phyloP scores from a whole-genome alignment of 2,888 invertebrate species.

The Calliphora vomitoria region DNA sequence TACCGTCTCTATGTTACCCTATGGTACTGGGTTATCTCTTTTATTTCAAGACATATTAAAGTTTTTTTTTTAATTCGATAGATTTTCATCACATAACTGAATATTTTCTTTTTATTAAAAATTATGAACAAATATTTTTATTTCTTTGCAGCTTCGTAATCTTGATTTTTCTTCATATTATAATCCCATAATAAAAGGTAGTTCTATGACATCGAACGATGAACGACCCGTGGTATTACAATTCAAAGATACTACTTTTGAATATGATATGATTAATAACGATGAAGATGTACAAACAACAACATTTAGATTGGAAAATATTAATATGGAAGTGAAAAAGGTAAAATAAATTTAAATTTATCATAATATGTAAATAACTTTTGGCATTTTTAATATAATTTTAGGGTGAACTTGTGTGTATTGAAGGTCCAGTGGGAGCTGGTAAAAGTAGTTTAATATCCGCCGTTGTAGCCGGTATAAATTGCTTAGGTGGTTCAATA shows the following conservation, averaged over 20 bases:
- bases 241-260: constrained; percentile 87
- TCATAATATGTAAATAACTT: neutral
- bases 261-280: constrained; percentile 76
- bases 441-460: constrained; percentile 95
- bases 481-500: constrained; percentile 89
- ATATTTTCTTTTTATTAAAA: neutral
- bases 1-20: no score
- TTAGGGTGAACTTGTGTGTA: constrained; percentile 92
- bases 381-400: constrained; percentile 5
- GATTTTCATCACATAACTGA: no score
- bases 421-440: constrained; percentile 95
- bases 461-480: constrained; percentile 94
- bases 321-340: constrained; percentile 83
- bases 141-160: constrained; percentile 78
- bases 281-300: constrained; percentile 70
- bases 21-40: no score
- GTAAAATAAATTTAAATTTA: constrained; percentile 74
- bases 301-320: constrained; percentile 80
- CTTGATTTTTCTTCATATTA: constrained; percentile 83
- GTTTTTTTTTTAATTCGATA: no score
- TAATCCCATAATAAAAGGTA: constrained; percentile 80
- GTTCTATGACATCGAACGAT: constrained; percentile 79
- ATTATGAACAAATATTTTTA: neutral
- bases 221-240: constrained; percentile 86
- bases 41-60: no score